phyloP scores from a whole-genome alignment of 2,113 vertebrate species.

The Regulus satrapa region DNA sequence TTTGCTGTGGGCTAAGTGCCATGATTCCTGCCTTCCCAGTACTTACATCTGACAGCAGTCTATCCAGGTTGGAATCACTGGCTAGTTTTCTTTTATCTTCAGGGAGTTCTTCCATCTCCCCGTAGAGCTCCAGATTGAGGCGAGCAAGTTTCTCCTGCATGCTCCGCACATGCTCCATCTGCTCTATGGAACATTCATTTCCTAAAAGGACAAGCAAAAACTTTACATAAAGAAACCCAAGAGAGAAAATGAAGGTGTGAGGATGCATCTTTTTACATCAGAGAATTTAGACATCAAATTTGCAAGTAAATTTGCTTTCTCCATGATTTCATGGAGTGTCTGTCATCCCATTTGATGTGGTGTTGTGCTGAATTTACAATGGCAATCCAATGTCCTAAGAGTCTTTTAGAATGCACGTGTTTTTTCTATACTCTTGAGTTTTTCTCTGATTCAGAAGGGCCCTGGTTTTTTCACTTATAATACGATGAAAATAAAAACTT shows the following conservation, averaged over 20 bases:
- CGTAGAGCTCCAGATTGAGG: constrained; percentile 92
- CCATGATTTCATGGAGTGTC: neutral
- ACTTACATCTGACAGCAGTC: constrained; percentile 91
- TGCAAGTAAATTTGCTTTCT: neutral
- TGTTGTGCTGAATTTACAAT: neutral
- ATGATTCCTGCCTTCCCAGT: neutral
- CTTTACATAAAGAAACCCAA: neutral
- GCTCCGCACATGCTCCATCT: constrained; percentile 96
- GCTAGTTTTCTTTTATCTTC: constrained; percentile 88
- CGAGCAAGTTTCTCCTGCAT: constrained; percentile 98
- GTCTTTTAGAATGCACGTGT: accelerated
- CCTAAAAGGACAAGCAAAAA: constrained; percentile 67
- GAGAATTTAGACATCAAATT: neutral
- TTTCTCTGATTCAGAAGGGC: neutral
- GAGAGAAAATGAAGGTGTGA: neutral
- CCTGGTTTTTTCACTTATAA: neutral
- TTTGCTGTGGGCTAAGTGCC: neutral
- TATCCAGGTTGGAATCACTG: constrained; percentile 91
- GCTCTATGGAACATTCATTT: constrained; percentile 94
- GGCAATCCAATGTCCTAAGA: neutral
- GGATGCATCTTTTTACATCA: neutral
- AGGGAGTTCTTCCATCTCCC: constrained; percentile 90
- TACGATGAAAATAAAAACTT: neutral
- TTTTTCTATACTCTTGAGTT: neutral
- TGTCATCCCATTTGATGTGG: neutral